Evolutionary conservation across 2,888 invertebrate genomes (phyloP).

Genomic region (Dendrolimus pini): DNA sequence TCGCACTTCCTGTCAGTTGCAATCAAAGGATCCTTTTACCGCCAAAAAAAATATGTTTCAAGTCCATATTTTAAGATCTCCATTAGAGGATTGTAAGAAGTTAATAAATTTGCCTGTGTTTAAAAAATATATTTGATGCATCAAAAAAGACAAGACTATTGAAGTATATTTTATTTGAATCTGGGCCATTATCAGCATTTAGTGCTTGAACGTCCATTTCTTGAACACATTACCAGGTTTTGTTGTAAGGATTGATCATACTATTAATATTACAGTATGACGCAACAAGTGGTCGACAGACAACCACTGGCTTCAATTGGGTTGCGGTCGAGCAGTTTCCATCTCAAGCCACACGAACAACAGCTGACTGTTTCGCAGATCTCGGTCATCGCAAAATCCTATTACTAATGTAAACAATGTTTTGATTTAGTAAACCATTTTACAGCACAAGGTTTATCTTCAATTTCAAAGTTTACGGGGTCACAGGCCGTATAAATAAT

Average conservation of each 20-base stretch:
- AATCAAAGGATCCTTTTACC: background rate
- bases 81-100: too few relatives aligned
- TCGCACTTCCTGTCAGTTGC: background rate
- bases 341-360: conserved; percentile 20
- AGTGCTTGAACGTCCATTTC: background rate
- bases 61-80: too few relatives aligned
- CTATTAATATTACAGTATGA: conserved; percentile 31
- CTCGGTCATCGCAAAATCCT: conserved; percentile 6
- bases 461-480: conserved; percentile 29
- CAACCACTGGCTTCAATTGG: conserved; percentile 31
- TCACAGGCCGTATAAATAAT: conserved; percentile 41
- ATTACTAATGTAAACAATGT: conserved; percentile 3
- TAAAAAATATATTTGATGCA: too few relatives aligned
- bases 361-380: conserved; percentile 17
- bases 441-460: conserved; percentile 4
- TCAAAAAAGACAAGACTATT: too few relatives aligned
- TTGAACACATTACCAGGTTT: background rate
- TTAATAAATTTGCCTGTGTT: too few relatives aligned
- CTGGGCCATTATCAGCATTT: too few relatives aligned
- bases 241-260: conserved; percentile 19
- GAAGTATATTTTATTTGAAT: too few relatives aligned
- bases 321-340: conserved; percentile 21
- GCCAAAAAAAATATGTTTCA: too few relatives aligned
- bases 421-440: conserved; percentile 3
- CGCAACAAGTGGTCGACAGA: conserved; percentile 27